phyloP scores from a whole-genome alignment of 2,113 vertebrate genomes.

The Trematomus loennbergii region DNA sequence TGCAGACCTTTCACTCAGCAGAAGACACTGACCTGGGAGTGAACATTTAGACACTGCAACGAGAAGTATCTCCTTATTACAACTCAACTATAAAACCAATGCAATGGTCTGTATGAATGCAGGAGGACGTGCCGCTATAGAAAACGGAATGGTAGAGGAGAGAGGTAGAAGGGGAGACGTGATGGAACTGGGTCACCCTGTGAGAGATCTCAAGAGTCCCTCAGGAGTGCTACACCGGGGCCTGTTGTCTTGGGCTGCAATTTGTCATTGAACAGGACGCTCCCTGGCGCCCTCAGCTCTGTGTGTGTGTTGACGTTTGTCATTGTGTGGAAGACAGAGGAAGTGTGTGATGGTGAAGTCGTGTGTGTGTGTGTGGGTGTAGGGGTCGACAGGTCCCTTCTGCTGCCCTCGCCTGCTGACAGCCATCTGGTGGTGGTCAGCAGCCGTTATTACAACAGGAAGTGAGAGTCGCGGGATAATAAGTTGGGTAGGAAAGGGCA shows the following conservation, averaged over 20 bases:
- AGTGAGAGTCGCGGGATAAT: slow-evolving; percentile 64
- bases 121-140: slow-evolving; percentile 31
- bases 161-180: slow-evolving; percentile 59
- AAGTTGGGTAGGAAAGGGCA: slow-evolving; percentile 68
- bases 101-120: slow-evolving; percentile 16
- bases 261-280: slow-evolving; percentile 78
- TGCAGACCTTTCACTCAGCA: slow-evolving; percentile 35
- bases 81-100: slow-evolving; percentile 34
- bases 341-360: slow-evolving; percentile 14
- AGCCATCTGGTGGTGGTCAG: slow-evolving; percentile 80
- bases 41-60: slow-evolving; percentile 27
- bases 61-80: slow-evolving; percentile 27
- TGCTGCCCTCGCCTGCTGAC: slow-evolving; percentile 74
- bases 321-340: slow-evolving; percentile 52
- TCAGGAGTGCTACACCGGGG: slow-evolving; percentile 66
- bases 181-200: slow-evolving; percentile 85
- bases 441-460: slow-evolving; percentile 65
- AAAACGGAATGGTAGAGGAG: slow-evolving; percentile 30
- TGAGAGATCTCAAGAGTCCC: slow-evolving; percentile 76
- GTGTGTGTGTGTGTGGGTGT: slow-evolving; percentile 17
- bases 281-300: slow-evolving; percentile 55
- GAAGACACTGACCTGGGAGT: slow-evolving; percentile 19
- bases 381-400: slow-evolving; percentile 70
- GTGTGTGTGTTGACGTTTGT: slow-evolving; percentile 63
- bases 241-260: slow-evolving; percentile 77